Evolutionary conservation across 2,888 invertebrate species (phyloP), one percentile per base, ranked within the genome.

Genomic region (Aphelenchoides bicaudatus): DNA sequence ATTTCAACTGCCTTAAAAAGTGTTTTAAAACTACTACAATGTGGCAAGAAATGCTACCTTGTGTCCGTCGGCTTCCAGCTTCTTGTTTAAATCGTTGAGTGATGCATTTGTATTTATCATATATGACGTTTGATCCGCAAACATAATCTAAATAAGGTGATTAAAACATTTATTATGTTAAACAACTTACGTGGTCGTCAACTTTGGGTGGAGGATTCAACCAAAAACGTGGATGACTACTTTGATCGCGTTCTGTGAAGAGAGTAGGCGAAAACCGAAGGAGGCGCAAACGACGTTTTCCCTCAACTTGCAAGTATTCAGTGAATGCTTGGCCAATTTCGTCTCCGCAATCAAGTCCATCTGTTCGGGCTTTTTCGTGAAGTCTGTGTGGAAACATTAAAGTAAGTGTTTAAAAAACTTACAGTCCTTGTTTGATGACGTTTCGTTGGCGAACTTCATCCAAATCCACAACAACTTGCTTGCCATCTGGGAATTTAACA

Each of bases 301-400:
- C 58, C 2, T 49, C 49, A 38, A 66, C 65, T 13, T 59, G 63
- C 16, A 73, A 48, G 19, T 62, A 63, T 21, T 68, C 54, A 5
- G 66, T 65, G 38, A 75, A 58, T 10, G 67, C 63, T 10, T 54
- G 48, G n/a, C 65, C 68, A 2, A 66, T 63, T 6, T 55, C 64
- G 19, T 72, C 69, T 3, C 75, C 75, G 53, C 75, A 75, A 48
- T 75, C 75, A 39, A 68, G 62, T 4, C 75, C 75, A 39, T 75
- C 75, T 4, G 70, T 65, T 10, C 66, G 59, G 16, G 66, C 56
- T 23, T 70, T 62, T 1, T 38, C 58, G 49, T 70, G 70, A 19
- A 72, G 58, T 21, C 72, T 72, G 48, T 57, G 27, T 34, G n/a
- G n/a, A n/a, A n/a, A n/a, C 43, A 21, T 43, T 8, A 43, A 43